Evolutionary conservation across 30 jellyfish, hydroid and myxozoan genomes (phyloP).

Genomic region (Aurelia sp.): DNA sequence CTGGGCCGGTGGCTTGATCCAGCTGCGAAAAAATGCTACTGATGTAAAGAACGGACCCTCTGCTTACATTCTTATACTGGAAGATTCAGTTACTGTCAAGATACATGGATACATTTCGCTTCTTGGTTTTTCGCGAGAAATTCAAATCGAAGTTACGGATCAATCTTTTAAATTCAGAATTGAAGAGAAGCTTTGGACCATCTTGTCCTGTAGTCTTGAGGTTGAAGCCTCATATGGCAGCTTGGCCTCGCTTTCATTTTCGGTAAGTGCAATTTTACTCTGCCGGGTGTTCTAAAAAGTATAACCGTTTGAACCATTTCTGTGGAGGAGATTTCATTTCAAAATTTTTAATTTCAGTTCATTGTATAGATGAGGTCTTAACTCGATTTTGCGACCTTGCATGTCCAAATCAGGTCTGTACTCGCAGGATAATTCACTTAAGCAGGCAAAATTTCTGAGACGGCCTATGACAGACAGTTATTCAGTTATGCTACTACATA

Average conservation of each 20-base stretch:
- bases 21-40: conserved; percentile 2
- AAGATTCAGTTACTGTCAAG: conserved; percentile 22
- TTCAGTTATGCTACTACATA: no score
- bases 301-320: no score
- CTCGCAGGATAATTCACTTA: background rate
- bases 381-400: no score
- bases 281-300: background rate
- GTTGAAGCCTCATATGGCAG: conserved; percentile 51
- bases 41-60: conserved; percentile 49
- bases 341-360: no score
- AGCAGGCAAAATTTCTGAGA: background rate
- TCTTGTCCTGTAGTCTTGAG: background rate
- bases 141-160: conserved; percentile 38
- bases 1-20: conserved; percentile 50
- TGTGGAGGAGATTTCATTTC: no score
- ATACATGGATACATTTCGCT: conserved; percentile 49
- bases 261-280: conserved; percentile 14
- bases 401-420: background rate
- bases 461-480: no score
- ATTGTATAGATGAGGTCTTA: no score
- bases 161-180: conserved; percentile 34
- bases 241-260: conserved; percentile 13
- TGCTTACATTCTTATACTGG: background rate
- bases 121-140: conserved; percentile 22
- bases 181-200: conserved; percentile 19